A percentile compares a stretch with the other conserved stretches of the same genome.
phyloP scores from a whole-genome alignment of 2,113 vertebrate species.

The Asarcornis scutulata region DNA sequence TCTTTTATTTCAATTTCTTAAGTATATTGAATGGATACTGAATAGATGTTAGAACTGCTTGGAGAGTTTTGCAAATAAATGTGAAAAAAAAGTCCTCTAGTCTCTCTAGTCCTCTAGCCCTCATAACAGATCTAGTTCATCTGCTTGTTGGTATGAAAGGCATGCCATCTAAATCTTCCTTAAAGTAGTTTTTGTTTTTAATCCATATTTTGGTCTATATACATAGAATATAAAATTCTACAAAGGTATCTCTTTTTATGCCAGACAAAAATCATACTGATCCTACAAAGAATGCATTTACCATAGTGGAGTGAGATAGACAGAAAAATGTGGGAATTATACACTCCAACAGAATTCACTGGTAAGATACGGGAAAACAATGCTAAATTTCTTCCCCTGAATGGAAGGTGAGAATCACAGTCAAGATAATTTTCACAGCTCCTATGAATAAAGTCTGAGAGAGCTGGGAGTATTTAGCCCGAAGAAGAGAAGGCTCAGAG shows the following conservation, averaged over 20 bases:
- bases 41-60: background rate
- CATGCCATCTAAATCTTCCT: background rate
- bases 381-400: background rate
- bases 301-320: background rate
- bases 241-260: background rate
- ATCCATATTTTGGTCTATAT: background rate
- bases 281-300: background rate
- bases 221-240: background rate
- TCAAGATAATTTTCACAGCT: background rate
- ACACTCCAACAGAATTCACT: background rate
- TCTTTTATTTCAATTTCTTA: background rate
- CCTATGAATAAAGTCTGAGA: too few relatives aligned
- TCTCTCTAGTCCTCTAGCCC: too few relatives aligned
- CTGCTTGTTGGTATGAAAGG: background rate
- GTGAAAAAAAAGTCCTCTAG: background rate
- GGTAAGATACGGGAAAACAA: background rate
- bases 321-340: background rate
- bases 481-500: too few relatives aligned
- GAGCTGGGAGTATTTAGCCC: too few relatives aligned
- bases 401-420: rapidly evolving
- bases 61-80: background rate
- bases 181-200: background rate
- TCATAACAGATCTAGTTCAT: background rate
- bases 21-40: background rate
- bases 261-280: background rate